A percentile compares a stretch with the other conserved stretches of the same genome.
Conservation (phyloP, 2,797 vertebrate genomes). For the Varecia variegata region DNA sequence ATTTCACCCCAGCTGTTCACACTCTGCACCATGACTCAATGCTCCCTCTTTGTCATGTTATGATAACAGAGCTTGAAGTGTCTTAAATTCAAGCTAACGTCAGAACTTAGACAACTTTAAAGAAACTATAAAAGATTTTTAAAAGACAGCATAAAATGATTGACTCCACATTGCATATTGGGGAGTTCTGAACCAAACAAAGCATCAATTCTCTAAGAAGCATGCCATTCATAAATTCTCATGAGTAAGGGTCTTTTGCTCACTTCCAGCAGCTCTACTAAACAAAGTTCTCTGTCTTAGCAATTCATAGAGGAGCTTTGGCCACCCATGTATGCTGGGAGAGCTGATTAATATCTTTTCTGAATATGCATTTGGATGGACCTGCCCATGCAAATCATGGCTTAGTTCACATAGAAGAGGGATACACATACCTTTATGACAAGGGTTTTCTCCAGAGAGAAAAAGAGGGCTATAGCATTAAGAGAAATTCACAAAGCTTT, state of each 20-base stretch:
- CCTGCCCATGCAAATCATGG: background rate
- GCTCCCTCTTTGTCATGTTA: background rate
- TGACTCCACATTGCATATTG: background rate
- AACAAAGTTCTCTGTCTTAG: background rate
- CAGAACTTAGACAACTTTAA: slow-evolving; percentile 6
- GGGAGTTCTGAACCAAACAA: background rate
- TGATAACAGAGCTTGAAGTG: background rate
- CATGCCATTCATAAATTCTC: background rate
- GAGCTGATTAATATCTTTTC: background rate
- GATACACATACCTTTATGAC: background rate
- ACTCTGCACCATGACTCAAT: background rate
- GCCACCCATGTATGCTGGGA: background rate
- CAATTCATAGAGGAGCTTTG: background rate
- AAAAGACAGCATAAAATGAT: background rate
- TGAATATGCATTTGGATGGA: background rate
- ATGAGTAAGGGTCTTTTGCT: background rate
- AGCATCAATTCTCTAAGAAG: background rate
- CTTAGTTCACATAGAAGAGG: background rate
- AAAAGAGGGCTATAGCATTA: background rate
- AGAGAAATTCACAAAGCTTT: background rate
- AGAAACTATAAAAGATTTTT: background rate
- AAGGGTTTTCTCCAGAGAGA: background rate
- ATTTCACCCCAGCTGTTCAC: background rate
- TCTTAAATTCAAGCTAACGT: background rate
- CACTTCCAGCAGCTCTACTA: background rate